Conservation (phyloP, 2,888 invertebrate genomes). For the Amphiduros pacificus region DNA sequence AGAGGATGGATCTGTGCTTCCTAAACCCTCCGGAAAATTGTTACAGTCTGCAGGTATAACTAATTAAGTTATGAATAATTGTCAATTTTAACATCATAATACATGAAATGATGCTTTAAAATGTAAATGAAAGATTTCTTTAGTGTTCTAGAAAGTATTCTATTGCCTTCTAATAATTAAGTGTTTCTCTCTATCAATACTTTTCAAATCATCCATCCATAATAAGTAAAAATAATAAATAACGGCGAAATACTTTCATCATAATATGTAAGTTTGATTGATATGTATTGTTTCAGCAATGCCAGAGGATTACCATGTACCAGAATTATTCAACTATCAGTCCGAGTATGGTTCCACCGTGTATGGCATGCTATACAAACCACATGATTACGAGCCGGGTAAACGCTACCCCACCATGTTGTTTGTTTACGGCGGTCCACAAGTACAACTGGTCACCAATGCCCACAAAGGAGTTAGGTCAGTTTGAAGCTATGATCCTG, state of each 20-base stretch:
- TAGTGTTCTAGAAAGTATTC: too few relatives aligned
- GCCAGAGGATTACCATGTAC: constrained; percentile 63
- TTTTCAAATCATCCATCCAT: too few relatives aligned
- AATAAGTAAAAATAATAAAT: too few relatives aligned
- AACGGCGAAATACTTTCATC: too few relatives aligned
- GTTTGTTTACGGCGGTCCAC: constrained; percentile 97
- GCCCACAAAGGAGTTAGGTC: constrained; percentile 64
- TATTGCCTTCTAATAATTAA: too few relatives aligned
- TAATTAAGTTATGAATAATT: too few relatives aligned
- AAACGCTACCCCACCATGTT: constrained; percentile 87
- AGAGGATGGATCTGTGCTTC: constrained; percentile 65
- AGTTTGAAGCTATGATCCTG: not conserved
- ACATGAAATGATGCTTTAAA: too few relatives aligned
- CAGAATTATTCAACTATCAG: constrained; percentile 74
- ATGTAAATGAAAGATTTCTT: too few relatives aligned
- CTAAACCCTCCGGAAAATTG: constrained; percentile 71
- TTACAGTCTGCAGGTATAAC: constrained; percentile 67
- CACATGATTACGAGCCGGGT: constrained; percentile 62
- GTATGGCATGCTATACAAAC: constrained; percentile 89
- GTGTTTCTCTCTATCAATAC: too few relatives aligned
- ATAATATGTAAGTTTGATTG: too few relatives aligned
- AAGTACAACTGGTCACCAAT: constrained; percentile 96
- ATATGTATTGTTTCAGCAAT: constrained; percentile 18
- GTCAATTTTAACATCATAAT: too few relatives aligned
- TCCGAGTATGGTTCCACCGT: constrained; percentile 68